Evolutionary conservation across 2,797 vertebrate genomes (phyloP).

Genomic region (Leuciscus waleckii): DNA sequence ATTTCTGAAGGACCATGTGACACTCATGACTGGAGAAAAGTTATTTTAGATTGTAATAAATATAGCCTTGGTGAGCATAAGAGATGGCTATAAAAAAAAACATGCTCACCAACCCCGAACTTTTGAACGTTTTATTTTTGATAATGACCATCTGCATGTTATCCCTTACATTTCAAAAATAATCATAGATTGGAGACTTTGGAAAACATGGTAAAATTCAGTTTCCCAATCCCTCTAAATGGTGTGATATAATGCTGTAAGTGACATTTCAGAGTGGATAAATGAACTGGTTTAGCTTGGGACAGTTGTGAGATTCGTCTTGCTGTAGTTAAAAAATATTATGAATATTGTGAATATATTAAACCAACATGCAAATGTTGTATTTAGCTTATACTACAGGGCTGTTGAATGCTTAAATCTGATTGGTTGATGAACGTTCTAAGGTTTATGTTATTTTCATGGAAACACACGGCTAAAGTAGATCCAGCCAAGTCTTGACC

Average conservation of each 20-base stretch:
- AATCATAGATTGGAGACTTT: no score
- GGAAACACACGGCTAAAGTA: background rate
- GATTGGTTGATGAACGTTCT: background rate
- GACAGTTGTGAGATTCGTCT: background rate
- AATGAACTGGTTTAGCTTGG: background rate
- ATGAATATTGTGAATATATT: background rate
- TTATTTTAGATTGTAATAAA: background rate
- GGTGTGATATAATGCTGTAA: background rate
- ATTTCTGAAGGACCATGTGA: slow-evolving; percentile 8
- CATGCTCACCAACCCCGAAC: background rate
- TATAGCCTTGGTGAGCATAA: background rate
- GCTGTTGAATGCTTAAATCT: background rate
- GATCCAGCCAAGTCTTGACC: background rate
- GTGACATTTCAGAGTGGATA: background rate
- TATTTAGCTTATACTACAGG: background rate
- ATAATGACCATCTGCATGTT: background rate
- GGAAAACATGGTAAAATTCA: background rate
- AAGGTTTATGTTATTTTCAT: background rate
- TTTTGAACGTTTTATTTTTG: background rate
- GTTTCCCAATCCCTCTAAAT: background rate
- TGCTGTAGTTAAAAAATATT: background rate
- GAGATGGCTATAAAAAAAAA: background rate
- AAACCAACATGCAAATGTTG: background rate
- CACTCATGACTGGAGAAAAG: background rate
- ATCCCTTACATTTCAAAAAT: background rate